Base-by-base conservation (phyloP, 2,888 invertebrate species). In the Ramazzottius varieornatus region DNA sequence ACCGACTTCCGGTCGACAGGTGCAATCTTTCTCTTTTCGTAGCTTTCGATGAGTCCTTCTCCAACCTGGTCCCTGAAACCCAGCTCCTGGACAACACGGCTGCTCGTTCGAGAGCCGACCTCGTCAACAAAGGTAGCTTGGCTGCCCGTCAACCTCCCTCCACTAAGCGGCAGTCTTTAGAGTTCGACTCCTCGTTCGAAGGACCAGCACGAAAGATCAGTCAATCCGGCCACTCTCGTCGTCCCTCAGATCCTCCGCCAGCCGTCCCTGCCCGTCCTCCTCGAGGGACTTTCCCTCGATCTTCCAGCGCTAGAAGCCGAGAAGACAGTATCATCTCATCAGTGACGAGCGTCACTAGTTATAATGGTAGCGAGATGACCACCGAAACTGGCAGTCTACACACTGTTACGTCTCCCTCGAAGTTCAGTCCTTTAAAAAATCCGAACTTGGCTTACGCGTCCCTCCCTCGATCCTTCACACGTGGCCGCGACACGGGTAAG, bases 61-160 rank as follows among this genome's bases (percentile, higher is more conserved):
- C 89, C 77, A 83, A 84, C 69, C 88, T 86, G 0, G 86, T 92
- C 67, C 91, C 91, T 65, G 86, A 86, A 70, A 86, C 86, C 71
- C 85, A 84, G 73, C 80, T 91, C 68, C 81, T 93, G 65, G 92
- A 93, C 77, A 86, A 85, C 71, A 86, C 89, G 1, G 86, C 85
- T 24, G 86, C 83, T 68, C 85, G 85, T 75, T 82, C 83, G 68
- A 86, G 86, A 78, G 89, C 87, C 29, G 90, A 91, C 77, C 80
- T 92, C 71, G 91, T 86, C 66, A 85, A 74, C 32, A 71, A 77
- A 66, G 81, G 84, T 70, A 84, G 85, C 67, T 77, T 86, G 69
- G 85, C 85, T 16, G 83, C 84, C 75, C 80, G 87, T 66, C 71
- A 76, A 67, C 76, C 76, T 32, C 78, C 79, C 13, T 73, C 75